These are phyloP conservation scores for Pseudomyrmex sp. DNA, from an alignment of 1,140 invertebrate species.

Conservation along the genomic window DNA sequence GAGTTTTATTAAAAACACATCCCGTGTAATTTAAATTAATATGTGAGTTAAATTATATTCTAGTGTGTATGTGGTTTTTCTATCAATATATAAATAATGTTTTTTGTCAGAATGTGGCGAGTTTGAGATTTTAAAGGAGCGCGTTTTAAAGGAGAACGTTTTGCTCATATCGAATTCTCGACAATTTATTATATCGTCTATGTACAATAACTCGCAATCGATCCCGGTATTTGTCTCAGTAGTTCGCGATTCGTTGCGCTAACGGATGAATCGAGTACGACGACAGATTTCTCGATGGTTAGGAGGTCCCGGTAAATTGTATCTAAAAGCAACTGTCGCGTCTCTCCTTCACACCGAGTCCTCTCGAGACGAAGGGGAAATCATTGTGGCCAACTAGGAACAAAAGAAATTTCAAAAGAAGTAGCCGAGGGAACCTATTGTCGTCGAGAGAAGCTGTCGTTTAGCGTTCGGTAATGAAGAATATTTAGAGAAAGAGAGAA, in stretches of 20 bases:
- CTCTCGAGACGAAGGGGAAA: conserved; percentile 42
- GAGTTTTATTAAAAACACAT: background rate
- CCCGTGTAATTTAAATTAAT: conserved; percentile 16
- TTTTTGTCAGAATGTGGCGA: background rate
- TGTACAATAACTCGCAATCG: conserved; percentile 15
- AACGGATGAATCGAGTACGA: conserved; percentile 27
- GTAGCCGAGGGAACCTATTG: conserved; percentile 58
- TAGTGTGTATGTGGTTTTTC: background rate
- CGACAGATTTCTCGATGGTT: background rate
- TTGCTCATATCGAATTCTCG: background rate
- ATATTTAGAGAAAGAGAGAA: conserved; percentile 30
- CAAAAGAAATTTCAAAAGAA: conserved; percentile 69
- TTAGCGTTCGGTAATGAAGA: conserved; percentile 71
- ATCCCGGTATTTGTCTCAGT: background rate
- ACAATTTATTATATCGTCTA: conserved; percentile 29
- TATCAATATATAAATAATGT: background rate
- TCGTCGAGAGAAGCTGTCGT: conserved; percentile 63
- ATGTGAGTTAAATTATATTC: too few relatives aligned
- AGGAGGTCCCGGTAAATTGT: conserved; percentile 20
- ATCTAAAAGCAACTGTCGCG: conserved; percentile 56
- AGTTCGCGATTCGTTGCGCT: conserved; percentile 18
- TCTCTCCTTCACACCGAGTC: conserved; percentile 41
- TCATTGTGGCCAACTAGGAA: conserved; percentile 55
- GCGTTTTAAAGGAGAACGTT: too few relatives aligned
- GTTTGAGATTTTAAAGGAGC: background rate